These are phyloP conservation scores for Oryzias javanicus DNA, from an alignment of 2,113 vertebrate species.

Conservation along the genomic window DNA sequence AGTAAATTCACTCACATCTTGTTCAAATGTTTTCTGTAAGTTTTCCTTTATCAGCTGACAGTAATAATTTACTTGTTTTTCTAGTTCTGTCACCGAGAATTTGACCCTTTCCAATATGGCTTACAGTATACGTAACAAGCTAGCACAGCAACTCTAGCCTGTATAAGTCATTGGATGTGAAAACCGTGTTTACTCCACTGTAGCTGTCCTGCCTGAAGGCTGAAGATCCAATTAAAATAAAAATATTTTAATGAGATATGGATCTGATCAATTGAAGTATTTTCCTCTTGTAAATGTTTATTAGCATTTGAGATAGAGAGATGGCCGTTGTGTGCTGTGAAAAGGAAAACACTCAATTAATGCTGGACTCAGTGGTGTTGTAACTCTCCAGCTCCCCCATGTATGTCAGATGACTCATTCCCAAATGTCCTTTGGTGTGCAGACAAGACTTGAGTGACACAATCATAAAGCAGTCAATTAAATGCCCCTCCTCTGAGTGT, in stretches of 20 bases:
- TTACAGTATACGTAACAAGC: no score
- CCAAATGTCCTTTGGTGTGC: slow-evolving; percentile 25
- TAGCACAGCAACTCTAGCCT: no score
- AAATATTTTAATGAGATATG: slow-evolving; percentile 8
- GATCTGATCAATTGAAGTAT: slow-evolving; percentile 24
- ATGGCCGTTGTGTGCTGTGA: slow-evolving; percentile 24
- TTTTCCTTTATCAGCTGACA: no score
- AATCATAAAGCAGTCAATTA: slow-evolving; percentile 53
- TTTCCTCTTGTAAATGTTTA: slow-evolving; percentile 15
- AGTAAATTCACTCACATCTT: no score
- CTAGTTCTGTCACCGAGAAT: no score
- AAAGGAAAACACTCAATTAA: slow-evolving; percentile 6
- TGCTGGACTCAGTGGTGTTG: neutral
- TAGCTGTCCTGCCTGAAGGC: slow-evolving; percentile 11
- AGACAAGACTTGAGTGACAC: slow-evolving; percentile 44
- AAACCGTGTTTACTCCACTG: neutral
- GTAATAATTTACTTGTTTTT: no score
- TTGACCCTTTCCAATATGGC: no score
- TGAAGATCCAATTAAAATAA: slow-evolving; percentile 14
- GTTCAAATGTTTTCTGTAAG: no score
- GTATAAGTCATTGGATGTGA: no score
- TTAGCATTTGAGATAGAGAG: slow-evolving; percentile 11
- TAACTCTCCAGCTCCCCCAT: neutral
- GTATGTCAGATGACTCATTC: slow-evolving; percentile 41
- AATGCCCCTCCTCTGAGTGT: slow-evolving; percentile 37